Conservation (phyloP, 2,888 invertebrate species). For the Phalera bucephala region DNA sequence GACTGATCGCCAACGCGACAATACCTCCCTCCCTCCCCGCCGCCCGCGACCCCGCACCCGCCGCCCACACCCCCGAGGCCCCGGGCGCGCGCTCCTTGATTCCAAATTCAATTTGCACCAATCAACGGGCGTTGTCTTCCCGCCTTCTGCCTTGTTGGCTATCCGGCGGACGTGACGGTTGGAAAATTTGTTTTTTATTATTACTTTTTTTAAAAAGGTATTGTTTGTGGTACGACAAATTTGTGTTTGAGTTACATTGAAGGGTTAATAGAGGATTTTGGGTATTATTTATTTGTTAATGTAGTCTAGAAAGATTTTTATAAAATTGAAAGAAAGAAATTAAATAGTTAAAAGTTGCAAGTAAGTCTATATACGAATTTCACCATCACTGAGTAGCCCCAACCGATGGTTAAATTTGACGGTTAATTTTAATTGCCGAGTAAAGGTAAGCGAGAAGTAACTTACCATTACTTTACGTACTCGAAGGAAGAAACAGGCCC, state of each 20-base stretch:
- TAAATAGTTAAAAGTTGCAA: no score
- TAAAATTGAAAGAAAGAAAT: no score
- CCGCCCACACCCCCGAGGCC: constrained; percentile 14
- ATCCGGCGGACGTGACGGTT: constrained; percentile 62
- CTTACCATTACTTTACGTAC: no score
- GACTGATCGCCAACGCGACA: constrained; percentile 82
- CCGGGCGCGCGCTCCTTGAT: constrained; percentile 56
- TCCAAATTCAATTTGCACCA: constrained; percentile 83
- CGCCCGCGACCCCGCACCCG: no score
- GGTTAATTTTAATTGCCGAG: no score
- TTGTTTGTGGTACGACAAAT: constrained; percentile 29
- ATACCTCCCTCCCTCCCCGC: constrained; percentile 53
- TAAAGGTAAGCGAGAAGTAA: no score
- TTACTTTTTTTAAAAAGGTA: constrained; percentile 11
- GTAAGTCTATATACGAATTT: no score
- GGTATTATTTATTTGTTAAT: no score
- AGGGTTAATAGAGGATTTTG: neutral
- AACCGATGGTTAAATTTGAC: no score
- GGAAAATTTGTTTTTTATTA: constrained; percentile 33
- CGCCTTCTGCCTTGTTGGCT: constrained; percentile 68
- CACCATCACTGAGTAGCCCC: no score
- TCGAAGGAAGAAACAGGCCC: no score
- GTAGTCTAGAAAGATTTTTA: no score
- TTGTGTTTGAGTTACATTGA: neutral
- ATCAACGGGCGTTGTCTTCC: constrained; percentile 80